These are phyloP conservation scores for Euschistus heros DNA, from an alignment of 1,140 invertebrate species.

Conservation along the genomic window DNA sequence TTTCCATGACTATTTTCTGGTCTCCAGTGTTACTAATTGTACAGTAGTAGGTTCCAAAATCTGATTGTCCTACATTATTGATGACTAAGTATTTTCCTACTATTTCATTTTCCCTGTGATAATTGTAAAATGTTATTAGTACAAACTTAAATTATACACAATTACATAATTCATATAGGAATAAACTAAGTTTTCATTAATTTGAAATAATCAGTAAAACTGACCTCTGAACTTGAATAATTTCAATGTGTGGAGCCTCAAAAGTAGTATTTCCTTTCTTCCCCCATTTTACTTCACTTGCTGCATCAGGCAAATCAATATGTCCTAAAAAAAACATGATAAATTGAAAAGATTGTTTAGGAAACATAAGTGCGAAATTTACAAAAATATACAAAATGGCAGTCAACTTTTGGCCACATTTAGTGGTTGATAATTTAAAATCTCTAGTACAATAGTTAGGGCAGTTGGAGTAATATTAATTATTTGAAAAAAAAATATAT, in stretches of 20 bases:
- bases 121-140: conserved; percentile 31
- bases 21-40: conserved; percentile 41
- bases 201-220: neutral
- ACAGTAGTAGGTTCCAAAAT: conserved; percentile 58
- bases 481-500: no score
- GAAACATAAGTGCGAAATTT: no score
- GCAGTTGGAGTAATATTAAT: no score
- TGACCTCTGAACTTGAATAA: neutral
- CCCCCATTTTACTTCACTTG: conserved; percentile 52
- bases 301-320: conserved; percentile 57
- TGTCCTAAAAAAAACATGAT: conserved; percentile 34
- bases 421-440: no score
- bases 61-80: conserved; percentile 43
- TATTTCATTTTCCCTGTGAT: conserved; percentile 52
- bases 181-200: neutral
- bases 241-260: neutral
- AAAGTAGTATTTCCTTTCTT: conserved; percentile 36
- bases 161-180: neutral
- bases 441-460: no score
- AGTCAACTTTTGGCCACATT: no score
- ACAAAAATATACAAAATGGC: no score
- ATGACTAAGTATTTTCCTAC: conserved; percentile 57
- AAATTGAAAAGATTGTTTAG: no score
- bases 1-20: conserved; percentile 34
- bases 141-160: neutral